phyloP scores from a whole-genome alignment of 2,113 vertebrate species.

The Hippocampus barbouri region DNA sequence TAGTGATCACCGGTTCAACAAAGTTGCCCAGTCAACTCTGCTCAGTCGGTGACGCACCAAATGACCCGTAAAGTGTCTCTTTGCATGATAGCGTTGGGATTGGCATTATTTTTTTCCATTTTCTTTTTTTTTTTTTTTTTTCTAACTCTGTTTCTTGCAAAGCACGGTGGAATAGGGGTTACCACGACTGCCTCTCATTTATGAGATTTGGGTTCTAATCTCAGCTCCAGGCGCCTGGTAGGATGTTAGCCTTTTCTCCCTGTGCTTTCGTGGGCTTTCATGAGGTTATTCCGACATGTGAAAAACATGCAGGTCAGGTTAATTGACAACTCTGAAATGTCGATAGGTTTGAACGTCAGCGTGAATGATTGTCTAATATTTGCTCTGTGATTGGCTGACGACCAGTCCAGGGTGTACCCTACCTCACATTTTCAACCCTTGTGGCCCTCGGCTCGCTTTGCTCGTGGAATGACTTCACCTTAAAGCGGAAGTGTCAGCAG shows the following conservation, averaged over 20 bases:
- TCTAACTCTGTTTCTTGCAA: neutral
- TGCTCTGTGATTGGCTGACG: neutral
- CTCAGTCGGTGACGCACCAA: conserved; percentile 15
- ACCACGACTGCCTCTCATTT: neutral
- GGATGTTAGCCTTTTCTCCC: neutral
- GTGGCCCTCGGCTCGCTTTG: conserved; percentile 13
- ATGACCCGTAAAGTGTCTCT: conserved; percentile 2
- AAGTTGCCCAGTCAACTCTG: conserved; percentile 5
- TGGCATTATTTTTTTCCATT: neutral
- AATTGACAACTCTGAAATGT: neutral
- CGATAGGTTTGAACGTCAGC: neutral
- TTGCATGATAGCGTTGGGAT: neutral
- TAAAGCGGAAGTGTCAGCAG: neutral
- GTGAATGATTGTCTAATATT: neutral
- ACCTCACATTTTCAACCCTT: conserved; percentile 43
- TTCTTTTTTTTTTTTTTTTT: neutral
- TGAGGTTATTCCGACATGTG: neutral
- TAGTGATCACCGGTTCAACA: conserved; percentile 40
- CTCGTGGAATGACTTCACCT: neutral
- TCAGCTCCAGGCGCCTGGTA: neutral
- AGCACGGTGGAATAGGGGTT: neutral
- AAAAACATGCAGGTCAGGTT: neutral
- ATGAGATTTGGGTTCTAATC: neutral
- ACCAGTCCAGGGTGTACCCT: neutral
- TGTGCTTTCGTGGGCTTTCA: neutral